Percentiles rank a stretch among this genome's conserved stretches.
These are phyloP conservation scores for Apis mellifera DNA, from an alignment of 1,140 invertebrate genomes.

Conservation along the genomic window DNA sequence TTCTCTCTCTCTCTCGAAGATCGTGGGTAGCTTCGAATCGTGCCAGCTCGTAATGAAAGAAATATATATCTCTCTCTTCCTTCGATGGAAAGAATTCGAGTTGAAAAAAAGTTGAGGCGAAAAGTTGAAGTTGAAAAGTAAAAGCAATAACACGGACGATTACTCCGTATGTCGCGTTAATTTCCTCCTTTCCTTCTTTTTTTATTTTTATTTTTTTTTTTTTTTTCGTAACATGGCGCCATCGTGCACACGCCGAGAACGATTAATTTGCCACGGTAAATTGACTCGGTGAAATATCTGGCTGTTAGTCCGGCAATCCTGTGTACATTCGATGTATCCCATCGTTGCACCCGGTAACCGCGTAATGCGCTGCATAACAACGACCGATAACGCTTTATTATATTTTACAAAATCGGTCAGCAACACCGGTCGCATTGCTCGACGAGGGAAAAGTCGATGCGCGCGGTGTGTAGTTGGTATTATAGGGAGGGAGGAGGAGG, in stretches of 20 bases:
- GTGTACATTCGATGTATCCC: conserved; percentile 39
- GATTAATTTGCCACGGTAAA: conserved; percentile 53
- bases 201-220: background rate
- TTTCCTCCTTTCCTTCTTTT: too few relatives aligned
- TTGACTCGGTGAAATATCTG: conserved; percentile 53
- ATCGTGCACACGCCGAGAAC: background rate
- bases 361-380: conserved; percentile 52
- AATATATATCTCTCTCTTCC: background rate
- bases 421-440: conserved; percentile 25
- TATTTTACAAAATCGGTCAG: conserved; percentile 57
- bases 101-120: too few relatives aligned
- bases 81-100: background rate
- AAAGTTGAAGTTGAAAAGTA: too few relatives aligned
- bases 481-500: background rate
- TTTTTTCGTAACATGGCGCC: background rate
- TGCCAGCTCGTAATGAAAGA: too few relatives aligned
- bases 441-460: conserved; percentile 25
- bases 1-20: background rate
- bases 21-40: too few relatives aligned
- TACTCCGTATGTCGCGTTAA: too few relatives aligned
- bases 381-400: conserved; percentile 55
- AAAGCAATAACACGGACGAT: too few relatives aligned
- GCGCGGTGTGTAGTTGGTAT: too few relatives aligned
- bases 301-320: conserved; percentile 36
- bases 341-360: conserved; percentile 22